A percentile compares a stretch with the other conserved stretches of the same genome.
Conservation (phyloP, 2,113 vertebrate genomes). For the Sakesphorus luctuosus region DNA sequence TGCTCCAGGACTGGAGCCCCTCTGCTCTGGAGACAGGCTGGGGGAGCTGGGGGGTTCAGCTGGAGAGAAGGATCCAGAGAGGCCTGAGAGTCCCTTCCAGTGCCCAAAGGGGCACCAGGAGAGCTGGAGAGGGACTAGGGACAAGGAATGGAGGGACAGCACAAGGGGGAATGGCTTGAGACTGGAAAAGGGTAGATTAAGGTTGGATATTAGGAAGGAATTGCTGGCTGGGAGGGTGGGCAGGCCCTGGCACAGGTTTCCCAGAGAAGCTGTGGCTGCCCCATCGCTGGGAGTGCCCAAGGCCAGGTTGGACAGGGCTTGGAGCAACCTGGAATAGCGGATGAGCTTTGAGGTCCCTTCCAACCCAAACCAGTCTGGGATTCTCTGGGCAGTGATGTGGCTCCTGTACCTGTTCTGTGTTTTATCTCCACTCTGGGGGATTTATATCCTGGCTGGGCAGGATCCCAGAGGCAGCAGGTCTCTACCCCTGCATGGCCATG, state of each 20-base stretch:
- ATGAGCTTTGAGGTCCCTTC: not conserved
- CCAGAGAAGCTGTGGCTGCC: not conserved
- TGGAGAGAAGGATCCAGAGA: not conserved
- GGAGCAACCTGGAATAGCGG: not conserved
- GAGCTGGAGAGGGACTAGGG: not conserved
- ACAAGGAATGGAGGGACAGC: not conserved
- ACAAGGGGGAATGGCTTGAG: not conserved
- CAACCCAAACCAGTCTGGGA: not conserved
- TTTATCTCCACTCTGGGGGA: not conserved
- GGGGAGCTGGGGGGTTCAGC: accelerated
- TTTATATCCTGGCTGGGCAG: not conserved
- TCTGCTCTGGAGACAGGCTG: not conserved
- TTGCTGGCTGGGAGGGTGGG: accelerated
- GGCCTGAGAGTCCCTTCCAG: not conserved
- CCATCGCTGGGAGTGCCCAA: not conserved
- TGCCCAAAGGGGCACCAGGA: not conserved
- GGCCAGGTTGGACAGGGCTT: not conserved
- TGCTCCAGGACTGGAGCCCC: not conserved
- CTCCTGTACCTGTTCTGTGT: not conserved
- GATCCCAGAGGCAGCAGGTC: not conserved
- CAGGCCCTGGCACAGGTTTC: not conserved
- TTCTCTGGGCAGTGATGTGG: not conserved
- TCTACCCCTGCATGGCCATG: not conserved
- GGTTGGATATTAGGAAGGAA: not conserved
- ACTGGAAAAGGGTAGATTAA: not conserved